Evolutionary conservation across 2,113 vertebrate genomes (phyloP).

Genomic region (human (Homo sapiens)): DNA sequence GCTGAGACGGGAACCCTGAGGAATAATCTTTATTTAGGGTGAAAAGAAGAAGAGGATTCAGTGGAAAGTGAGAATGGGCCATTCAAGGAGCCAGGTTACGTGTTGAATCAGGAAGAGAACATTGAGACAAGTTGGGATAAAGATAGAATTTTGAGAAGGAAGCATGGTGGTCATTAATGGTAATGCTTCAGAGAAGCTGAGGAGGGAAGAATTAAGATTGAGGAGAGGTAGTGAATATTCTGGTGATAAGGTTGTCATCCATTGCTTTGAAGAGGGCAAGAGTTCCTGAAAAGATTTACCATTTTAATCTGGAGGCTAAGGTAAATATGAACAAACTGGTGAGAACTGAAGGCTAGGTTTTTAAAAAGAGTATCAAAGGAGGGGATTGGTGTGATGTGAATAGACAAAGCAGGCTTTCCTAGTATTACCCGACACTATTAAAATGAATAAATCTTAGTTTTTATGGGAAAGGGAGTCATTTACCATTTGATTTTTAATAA

Average conservation of each 20-base stretch:
- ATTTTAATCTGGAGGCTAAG: neutral
- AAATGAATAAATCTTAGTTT: neutral
- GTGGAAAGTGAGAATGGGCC: neutral
- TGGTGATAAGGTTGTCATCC: neutral
- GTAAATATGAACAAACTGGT: neutral
- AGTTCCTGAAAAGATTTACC: neutral
- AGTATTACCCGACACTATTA: neutral
- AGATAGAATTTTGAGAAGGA: neutral
- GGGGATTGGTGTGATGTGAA: neutral
- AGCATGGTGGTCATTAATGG: neutral
- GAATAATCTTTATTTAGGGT: neutral
- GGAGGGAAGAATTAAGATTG: neutral
- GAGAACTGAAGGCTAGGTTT: neutral
- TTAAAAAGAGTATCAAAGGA: neutral
- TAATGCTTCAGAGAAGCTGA: neutral
- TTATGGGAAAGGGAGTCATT: neutral
- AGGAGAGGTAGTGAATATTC: neutral
- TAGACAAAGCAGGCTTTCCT: neutral
- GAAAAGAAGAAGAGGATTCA: neutral
- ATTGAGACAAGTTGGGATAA: neutral
- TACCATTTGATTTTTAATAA: neutral
- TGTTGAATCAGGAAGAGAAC: neutral
- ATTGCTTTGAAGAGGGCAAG: neutral
- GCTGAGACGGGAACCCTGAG: neutral
- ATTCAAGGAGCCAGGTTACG: neutral